Evolutionary conservation across 2,888 invertebrate genomes (phyloP).

Genomic region (Orthonychiurus folsomi): DNA sequence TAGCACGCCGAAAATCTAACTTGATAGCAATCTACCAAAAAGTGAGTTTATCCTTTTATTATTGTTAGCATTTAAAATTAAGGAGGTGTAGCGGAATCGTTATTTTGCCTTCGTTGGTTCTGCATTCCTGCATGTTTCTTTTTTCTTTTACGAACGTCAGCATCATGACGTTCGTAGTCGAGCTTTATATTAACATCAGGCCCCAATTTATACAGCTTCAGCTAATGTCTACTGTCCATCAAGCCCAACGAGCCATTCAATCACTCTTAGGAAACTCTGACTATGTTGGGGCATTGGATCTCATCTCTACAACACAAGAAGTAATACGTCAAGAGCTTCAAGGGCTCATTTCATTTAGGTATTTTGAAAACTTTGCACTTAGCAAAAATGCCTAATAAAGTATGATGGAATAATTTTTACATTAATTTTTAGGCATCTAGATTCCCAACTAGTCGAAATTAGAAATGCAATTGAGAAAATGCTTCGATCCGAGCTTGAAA

Average conservation of each 20-base stretch:
- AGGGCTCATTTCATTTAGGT: conserved; percentile 83
- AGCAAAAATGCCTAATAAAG: background rate
- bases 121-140: too few relatives aligned
- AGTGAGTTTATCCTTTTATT: conserved; percentile 35
- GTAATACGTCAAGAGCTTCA: conserved; percentile 80
- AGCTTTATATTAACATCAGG: background rate
- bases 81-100: too few relatives aligned
- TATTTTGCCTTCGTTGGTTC: too few relatives aligned
- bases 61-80: too few relatives aligned
- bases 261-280: conserved; percentile 86
- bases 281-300: conserved; percentile 92
- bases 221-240: conserved; percentile 88
- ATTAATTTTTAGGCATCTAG: conserved; percentile 62
- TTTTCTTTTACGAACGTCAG: background rate
- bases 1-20: conserved; percentile 43
- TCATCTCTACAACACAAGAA: conserved; percentile 93
- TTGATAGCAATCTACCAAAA: conserved; percentile 42
- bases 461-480: conserved; percentile 92
- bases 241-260: conserved; percentile 96
- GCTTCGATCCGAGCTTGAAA: conserved; percentile 88
- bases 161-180: background rate
- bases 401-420: too few relatives aligned
- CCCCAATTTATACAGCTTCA: conserved; percentile 52
- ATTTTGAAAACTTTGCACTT: conserved; percentile 14
- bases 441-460: conserved; percentile 92